Base-by-base conservation (phyloP, 2,797 vertebrate genomes). In the Podarcis siculus region DNA sequence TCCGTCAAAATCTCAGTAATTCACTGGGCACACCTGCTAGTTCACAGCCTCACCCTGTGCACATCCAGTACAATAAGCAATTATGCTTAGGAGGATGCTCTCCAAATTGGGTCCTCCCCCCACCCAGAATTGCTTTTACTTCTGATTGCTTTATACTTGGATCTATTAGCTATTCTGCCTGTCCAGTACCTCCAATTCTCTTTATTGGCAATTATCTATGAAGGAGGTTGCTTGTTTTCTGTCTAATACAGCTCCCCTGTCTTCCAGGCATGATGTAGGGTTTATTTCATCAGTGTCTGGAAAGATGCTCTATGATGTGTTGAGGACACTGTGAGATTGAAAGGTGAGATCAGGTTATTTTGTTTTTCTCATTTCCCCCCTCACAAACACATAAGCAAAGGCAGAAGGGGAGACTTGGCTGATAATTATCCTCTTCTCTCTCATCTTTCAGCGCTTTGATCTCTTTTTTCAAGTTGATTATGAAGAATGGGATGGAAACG, bases 381-480 rank as follows among this genome's bases (percentile, higher is more conserved):
- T 76, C 37, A 30, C 83, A 82, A 91, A 83, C 0, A 0, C 45
- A 79, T 72, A 37, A 85, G 87, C 19, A 89, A 90, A 21, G 89
- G 42, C 88, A 82, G 67, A 80, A 79, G 78, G 32, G 71, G 87
- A 92, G 84, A 72, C 73, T 37, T 79, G 87, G 15, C 73, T 85
- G 15, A 78, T 81, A 76, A 84, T 90, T 81, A 55, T 67, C 42
- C 90, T 30, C 32, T 5, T 10, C 27, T n/a, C 17, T 86, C 15
- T 73, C 76, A 86, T 76, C 87, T 83, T 83, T 77, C 39, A 39
- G 9, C 32, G 42, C 87, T 95, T 90, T 93, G 93, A 93, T 94
- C 86, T 95, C 64, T 86, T 89, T 72, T 86, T 76, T 92, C 85
- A 77, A 81, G 89, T 42, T 30, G 71, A 37, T 2, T 35, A 64